A percentile compares a stretch with the other conserved stretches of the same genome.
phyloP scores from a whole-genome alignment of 2,797 vertebrate species.

The Limosa lapponica region DNA sequence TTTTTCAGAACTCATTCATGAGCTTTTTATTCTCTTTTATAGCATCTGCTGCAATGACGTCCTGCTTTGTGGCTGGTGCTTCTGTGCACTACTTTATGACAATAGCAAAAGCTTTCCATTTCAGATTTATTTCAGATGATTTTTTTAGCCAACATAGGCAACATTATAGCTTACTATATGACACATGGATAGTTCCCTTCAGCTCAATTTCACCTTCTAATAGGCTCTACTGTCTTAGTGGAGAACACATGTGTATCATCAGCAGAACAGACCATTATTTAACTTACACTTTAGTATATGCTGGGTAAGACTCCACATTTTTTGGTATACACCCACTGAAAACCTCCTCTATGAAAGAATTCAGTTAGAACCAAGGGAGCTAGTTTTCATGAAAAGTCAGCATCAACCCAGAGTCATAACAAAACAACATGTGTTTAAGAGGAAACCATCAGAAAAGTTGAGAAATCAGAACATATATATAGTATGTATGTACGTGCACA shows the following conservation, averaged over 20 bases:
- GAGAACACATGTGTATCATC: not conserved
- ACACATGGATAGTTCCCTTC: not conserved
- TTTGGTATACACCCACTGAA: not conserved
- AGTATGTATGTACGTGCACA: fast-evolving
- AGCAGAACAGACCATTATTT: not conserved
- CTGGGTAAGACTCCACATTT: not conserved
- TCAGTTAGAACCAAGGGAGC: not conserved
- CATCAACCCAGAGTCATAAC: not conserved
- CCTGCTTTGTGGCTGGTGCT: not conserved
- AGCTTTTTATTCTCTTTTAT: not conserved
- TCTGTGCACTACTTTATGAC: not conserved
- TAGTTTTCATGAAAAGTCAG: not conserved
- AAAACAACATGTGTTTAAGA: not conserved
- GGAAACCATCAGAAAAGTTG: not conserved
- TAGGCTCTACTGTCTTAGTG: not conserved
- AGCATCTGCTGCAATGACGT: fast-evolving
- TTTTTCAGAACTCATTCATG: not conserved
- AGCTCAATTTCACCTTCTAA: not conserved
- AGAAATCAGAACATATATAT: not conserved
- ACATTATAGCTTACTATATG: not conserved
- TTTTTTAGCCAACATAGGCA: not conserved
- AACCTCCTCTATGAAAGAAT: not conserved
- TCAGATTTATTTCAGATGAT: not conserved
- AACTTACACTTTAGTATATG: not conserved
- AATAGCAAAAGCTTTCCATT: not conserved